Conservation (phyloP, 2,888 invertebrate genomes). For the Andricus curvator region DNA sequence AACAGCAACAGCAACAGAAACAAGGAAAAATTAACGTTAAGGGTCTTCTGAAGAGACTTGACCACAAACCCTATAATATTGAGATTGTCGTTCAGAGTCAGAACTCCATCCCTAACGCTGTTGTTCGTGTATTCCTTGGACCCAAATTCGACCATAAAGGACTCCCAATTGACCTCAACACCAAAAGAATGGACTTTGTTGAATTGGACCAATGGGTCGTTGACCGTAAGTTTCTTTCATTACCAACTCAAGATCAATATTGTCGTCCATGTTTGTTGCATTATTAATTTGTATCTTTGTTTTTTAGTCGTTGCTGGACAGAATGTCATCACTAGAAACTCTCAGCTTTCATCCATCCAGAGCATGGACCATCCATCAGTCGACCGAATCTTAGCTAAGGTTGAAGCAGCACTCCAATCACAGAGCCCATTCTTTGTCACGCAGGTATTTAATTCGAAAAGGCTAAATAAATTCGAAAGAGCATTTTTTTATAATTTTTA, state of each 20-base stretch:
- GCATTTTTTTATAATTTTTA: too few species aligned
- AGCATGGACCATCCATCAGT: constrained; percentile 80
- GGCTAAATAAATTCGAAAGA: too few species aligned
- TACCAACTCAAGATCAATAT: neutral
- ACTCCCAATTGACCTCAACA: constrained; percentile 81
- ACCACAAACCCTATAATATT: constrained; percentile 85
- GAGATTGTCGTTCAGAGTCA: constrained; percentile 83
- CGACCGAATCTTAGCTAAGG: constrained; percentile 82
- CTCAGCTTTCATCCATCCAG: constrained; percentile 79
- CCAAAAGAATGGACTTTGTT: constrained; percentile 83
- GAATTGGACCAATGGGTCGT: constrained; percentile 81
- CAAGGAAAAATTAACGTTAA: constrained; percentile 78
- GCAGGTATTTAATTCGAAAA: constrained; percentile 57
- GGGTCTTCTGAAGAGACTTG: constrained; percentile 85
- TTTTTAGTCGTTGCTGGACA: constrained; percentile 81
- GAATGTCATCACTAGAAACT: constrained; percentile 85
- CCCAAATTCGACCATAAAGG: constrained; percentile 84
- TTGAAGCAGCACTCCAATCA: constrained; percentile 80
- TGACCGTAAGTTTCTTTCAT: constrained; percentile 77
- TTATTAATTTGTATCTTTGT: constrained; percentile 28
- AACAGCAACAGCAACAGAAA: constrained; percentile 56
- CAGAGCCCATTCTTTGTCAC: constrained; percentile 74
- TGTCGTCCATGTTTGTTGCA: neutral
- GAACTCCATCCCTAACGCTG: constrained; percentile 81
- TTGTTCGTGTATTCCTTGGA: constrained; percentile 85